These are phyloP conservation scores for Urophycis tenuis DNA, from an alignment of 2,797 vertebrate species.

Conservation along the genomic window DNA sequence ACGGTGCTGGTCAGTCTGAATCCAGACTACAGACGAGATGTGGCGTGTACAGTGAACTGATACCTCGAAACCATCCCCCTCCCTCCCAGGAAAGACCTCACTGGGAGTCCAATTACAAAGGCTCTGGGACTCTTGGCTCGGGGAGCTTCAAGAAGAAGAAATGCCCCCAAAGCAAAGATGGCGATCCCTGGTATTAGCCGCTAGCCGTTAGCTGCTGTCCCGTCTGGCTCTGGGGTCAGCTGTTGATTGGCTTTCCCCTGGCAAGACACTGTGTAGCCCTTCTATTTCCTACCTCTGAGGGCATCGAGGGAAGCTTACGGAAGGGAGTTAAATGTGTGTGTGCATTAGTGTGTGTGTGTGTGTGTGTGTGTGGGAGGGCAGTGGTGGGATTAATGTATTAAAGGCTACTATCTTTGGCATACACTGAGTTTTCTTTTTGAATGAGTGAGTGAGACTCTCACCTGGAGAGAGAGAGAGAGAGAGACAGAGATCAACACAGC, in stretches of 20 bases:
- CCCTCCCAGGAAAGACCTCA: background rate
- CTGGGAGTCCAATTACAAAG: conserved; percentile 37
- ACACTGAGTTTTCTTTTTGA: background rate
- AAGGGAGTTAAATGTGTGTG: background rate
- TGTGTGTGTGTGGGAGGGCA: conserved; percentile 3
- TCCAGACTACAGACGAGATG: background rate
- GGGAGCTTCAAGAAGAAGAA: conserved; percentile 29
- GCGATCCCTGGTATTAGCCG: conserved; percentile 58
- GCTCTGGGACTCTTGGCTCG: conserved; percentile 28
- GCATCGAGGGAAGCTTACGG: conserved; percentile 43
- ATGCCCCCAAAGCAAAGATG: conserved; percentile 47
- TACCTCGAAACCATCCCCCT: background rate
- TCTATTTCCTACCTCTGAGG: conserved; percentile 31
- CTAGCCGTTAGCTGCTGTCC: conserved; percentile 22
- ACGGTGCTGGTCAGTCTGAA: background rate
- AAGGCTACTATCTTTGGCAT: background rate
- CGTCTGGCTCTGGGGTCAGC: background rate
- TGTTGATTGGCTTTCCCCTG: conserved; percentile 32
- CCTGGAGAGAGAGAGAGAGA: background rate
- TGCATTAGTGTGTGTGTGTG: background rate
- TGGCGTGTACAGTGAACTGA: background rate
- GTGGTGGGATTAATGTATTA: background rate
- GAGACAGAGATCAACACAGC: background rate
- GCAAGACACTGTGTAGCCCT: conserved; percentile 39
- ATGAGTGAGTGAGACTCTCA: background rate